These are phyloP conservation scores for Pogonocherus hispidulus DNA, from an alignment of 2,888 invertebrate genomes.

Conservation along the genomic window DNA sequence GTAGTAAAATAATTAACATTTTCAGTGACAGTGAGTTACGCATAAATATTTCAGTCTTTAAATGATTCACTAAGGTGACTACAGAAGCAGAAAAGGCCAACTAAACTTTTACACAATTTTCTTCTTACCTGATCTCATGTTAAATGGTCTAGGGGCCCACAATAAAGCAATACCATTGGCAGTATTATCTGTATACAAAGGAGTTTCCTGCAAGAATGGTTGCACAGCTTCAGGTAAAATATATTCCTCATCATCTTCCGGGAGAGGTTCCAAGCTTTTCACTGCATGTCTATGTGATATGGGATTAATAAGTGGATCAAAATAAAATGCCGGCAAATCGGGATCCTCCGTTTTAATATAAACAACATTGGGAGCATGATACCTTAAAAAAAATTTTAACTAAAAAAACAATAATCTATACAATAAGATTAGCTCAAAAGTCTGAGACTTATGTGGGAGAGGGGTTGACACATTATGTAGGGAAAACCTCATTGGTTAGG, in stretches of 20 bases:
- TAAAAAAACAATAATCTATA: conserved; percentile 46
- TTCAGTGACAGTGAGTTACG: too few relatives aligned
- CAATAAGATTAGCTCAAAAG: conserved; percentile 11
- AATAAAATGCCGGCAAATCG: conserved; percentile 99
- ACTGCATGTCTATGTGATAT: conserved; percentile 95
- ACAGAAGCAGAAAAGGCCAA: too few relatives aligned
- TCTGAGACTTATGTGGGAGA: too few relatives aligned
- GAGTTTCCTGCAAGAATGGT: conserved; percentile 94
- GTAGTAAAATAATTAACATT: too few relatives aligned
- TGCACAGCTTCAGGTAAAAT: conserved; percentile 90
- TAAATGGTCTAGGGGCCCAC: conserved; percentile 99
- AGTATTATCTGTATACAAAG: conserved; percentile 98
- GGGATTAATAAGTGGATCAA: conserved; percentile 99
- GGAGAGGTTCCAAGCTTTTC: conserved; percentile 85
- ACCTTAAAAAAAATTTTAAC: conserved; percentile 79
- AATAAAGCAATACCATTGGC: conserved; percentile 97
- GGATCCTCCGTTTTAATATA: conserved; percentile 99
- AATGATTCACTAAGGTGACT: too few relatives aligned
- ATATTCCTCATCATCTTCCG: conserved; percentile 96
- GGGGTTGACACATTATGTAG: too few relatives aligned
- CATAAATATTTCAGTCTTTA: too few relatives aligned
- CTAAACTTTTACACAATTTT: too few relatives aligned
- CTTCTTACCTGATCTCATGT: conserved; percentile 89
- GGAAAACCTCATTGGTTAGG: too few relatives aligned
- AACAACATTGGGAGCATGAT: conserved; percentile 98